These are phyloP conservation scores for Cheilosia grossa DNA, from an alignment of 2,888 invertebrate species.

Conservation along the genomic window DNA sequence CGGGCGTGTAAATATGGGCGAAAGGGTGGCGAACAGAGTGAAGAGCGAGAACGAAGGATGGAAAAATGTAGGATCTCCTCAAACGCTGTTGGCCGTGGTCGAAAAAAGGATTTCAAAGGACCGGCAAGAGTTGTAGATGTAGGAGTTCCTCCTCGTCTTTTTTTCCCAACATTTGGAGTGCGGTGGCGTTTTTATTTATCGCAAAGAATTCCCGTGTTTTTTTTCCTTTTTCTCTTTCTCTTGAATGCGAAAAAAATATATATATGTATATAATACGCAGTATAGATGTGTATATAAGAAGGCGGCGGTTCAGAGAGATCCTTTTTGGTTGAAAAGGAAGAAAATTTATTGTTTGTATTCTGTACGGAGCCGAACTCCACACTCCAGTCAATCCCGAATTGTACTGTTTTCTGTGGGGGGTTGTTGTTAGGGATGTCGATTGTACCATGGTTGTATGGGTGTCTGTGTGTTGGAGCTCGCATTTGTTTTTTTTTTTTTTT, in stretches of 20 bases:
- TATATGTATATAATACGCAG: not conserved
- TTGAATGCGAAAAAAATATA: slow-evolving; percentile 19
- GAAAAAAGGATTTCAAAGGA: slow-evolving; percentile 65
- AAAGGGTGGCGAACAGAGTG: slow-evolving; percentile 44
- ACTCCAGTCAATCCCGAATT: slow-evolving; percentile 74
- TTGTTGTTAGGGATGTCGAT: slow-evolving; percentile 73
- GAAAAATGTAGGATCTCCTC: slow-evolving; percentile 68
- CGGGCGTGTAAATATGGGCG: slow-evolving; percentile 72
- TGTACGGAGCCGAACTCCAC: slow-evolving; percentile 74
- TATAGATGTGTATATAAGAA: slow-evolving; percentile 45
- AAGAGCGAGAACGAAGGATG: slow-evolving; percentile 56
- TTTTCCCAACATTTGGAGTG: slow-evolving; percentile 60
- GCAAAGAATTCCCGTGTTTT: slow-evolving; percentile 56
- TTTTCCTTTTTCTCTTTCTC: slow-evolving; percentile 29
- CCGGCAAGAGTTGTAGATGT: slow-evolving; percentile 59
- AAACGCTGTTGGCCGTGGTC: slow-evolving; percentile 68
- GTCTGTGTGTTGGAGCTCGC: slow-evolving; percentile 59
- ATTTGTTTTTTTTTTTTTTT: slow-evolving; percentile 40
- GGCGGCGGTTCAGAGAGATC: slow-evolving; percentile 61
- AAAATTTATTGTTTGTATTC: slow-evolving; percentile 74
- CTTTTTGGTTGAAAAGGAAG: slow-evolving; percentile 74
- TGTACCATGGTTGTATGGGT: slow-evolving; percentile 43
- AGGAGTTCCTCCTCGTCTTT: slow-evolving; percentile 49
- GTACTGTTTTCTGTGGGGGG: slow-evolving; percentile 74
- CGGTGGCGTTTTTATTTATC: slow-evolving; percentile 72